A percentile compares a stretch with the other conserved stretches of the same genome.
phyloP scores from a whole-genome alignment of 2,797 vertebrate species.

The Erethizon dorsatum region DNA sequence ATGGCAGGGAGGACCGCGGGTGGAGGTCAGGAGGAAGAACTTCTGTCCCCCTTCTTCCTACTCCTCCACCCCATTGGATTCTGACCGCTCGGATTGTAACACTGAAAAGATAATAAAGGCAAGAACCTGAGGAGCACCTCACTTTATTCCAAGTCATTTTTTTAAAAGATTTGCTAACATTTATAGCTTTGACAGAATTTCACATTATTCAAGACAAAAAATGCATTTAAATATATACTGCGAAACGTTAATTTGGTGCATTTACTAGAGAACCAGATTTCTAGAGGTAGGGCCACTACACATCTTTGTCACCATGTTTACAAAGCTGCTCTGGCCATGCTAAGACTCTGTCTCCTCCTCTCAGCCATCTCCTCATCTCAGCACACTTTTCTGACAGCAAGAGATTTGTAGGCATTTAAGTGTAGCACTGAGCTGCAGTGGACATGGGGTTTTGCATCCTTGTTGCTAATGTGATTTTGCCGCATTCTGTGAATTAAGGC shows the following conservation, averaged over 20 bases:
- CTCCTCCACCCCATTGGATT: background rate
- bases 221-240: constrained; percentile 1
- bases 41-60: background rate
- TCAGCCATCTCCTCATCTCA: constrained; percentile 52
- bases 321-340: constrained; percentile 22
- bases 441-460: constrained; percentile 26
- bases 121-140: background rate
- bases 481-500: constrained; percentile 79
- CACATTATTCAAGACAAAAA: constrained; percentile 42
- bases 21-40: background rate
- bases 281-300: background rate
- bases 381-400: constrained; percentile 50
- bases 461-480: constrained; percentile 78
- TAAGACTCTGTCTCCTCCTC: constrained; percentile 16
- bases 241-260: constrained; percentile 30
- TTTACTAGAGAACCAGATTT: constrained; percentile 46
- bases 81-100: background rate
- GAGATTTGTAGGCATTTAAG: constrained; percentile 54
- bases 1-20: background rate
- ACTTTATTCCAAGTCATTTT: background rate
- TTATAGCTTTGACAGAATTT: constrained; percentile 32
- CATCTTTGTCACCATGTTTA: constrained; percentile 22
- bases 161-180: constrained; percentile 1
- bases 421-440: background rate
- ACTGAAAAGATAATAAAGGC: background rate